These are phyloP conservation scores for Pangasius mekongensis DNA, from an alignment of 2,797 vertebrate genomes.

Conservation along the genomic window DNA sequence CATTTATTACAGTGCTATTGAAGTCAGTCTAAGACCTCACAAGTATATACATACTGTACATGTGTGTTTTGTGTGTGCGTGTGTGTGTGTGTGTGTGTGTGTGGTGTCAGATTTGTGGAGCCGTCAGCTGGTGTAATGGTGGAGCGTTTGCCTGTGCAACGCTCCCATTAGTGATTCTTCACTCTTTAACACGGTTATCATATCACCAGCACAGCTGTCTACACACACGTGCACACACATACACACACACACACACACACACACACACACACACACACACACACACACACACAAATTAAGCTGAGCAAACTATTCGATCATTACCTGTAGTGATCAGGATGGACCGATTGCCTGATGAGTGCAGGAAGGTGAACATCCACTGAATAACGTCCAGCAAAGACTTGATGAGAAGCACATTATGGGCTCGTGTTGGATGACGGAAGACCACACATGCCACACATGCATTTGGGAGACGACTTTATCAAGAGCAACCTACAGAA, in stretches of 20 bases:
- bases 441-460: not conserved
- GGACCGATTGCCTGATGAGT: not conserved
- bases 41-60: not conserved
- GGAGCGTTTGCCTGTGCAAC: constrained; percentile 19
- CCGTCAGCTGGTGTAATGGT: constrained; percentile 39
- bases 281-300: not conserved
- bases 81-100: not conserved
- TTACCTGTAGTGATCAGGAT: not conserved
- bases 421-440: not conserved
- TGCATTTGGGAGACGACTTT: not conserved
- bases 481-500: not conserved
- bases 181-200: constrained; percentile 51
- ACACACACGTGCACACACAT: constrained; percentile 7
- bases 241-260: constrained; percentile 8
- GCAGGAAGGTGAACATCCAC: not conserved
- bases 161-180: constrained; percentile 50
- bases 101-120: constrained; percentile 41
- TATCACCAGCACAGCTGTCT: constrained; percentile 55
- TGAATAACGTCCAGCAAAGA: not conserved
- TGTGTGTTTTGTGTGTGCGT: not conserved
- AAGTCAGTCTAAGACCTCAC: not conserved
- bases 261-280: constrained; percentile 8
- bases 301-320: not conserved
- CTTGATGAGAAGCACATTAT: not conserved
- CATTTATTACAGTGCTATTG: not conserved